These are phyloP conservation scores for Catalaphyllia jardinei DNA, from an alignment of 64 coral and sea anemone genomes.

Conservation along the genomic window DNA sequence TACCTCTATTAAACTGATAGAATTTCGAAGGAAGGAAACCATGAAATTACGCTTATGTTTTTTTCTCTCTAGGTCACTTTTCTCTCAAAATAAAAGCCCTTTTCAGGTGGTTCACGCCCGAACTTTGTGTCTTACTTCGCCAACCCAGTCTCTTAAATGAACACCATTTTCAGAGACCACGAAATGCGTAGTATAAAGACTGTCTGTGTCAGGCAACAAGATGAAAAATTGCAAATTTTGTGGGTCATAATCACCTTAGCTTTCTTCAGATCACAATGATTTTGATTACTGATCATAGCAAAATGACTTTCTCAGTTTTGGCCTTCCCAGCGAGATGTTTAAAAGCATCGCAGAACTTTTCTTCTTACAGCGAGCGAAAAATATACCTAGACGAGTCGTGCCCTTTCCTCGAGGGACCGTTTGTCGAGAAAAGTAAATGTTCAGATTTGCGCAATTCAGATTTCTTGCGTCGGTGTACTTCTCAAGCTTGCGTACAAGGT, in stretches of 20 bases:
- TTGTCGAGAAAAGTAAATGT: background rate
- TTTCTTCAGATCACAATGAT: background rate
- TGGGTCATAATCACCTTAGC: background rate
- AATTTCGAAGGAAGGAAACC: slow-evolving; percentile 3
- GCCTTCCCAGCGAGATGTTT: background rate
- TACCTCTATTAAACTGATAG: background rate
- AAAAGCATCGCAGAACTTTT: too few relatives aligned
- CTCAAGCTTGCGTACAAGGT: too few relatives aligned
- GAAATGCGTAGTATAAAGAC: background rate
- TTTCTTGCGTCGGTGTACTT: background rate
- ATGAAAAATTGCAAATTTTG: background rate
- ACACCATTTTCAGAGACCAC: too few relatives aligned
- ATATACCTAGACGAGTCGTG: background rate
- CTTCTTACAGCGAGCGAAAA: too few relatives aligned
- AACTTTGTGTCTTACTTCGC: background rate
- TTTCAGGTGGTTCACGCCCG: background rate
- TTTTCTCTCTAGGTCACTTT: slow-evolving; percentile 5
- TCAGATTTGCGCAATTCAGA: background rate
- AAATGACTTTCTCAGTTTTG: background rate
- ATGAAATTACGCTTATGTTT: background rate
- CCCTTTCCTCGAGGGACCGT: background rate
- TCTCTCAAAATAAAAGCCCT: background rate
- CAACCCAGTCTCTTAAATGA: too few relatives aligned
- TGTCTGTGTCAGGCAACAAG: background rate
- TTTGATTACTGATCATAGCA: background rate